phyloP scores from a whole-genome alignment of 2,888 invertebrate genomes.

The Stegophylla sp. region DNA sequence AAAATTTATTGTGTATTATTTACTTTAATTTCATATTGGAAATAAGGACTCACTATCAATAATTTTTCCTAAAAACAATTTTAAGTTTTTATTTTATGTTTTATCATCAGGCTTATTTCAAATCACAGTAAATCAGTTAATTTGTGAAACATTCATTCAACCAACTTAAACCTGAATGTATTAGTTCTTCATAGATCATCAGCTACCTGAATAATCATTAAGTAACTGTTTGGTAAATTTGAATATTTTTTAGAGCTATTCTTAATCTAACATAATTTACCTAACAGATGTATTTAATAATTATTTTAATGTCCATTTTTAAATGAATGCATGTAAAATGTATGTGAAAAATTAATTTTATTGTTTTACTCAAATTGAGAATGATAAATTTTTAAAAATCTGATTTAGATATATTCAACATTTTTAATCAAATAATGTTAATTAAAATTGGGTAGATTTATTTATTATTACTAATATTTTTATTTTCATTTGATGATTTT shows the following conservation, averaged over 20 bases:
- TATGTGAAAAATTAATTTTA: not conserved
- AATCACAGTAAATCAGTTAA: slow-evolving; percentile 22
- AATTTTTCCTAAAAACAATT: not conserved
- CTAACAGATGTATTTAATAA: not conserved
- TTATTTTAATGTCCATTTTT: too few relatives aligned
- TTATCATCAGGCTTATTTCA: slow-evolving; percentile 45
- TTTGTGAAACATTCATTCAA: slow-evolving; percentile 42
- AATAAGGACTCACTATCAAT: not conserved
- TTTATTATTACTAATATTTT: too few relatives aligned
- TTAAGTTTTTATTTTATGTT: slow-evolving; percentile 44
- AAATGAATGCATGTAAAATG: slow-evolving; percentile 25
- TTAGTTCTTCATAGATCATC: slow-evolving; percentile 44
- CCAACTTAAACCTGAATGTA: slow-evolving; percentile 30
- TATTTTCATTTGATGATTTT: too few relatives aligned
- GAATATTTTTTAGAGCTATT: slow-evolving; percentile 28
- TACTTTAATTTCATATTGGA: not conserved
- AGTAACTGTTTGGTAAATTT: slow-evolving; percentile 48
- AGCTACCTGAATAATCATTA: slow-evolving; percentile 44
- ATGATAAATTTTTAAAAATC: slow-evolving; percentile 6
- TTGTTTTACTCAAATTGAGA: slow-evolving; percentile 1
- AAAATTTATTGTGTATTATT: not conserved
- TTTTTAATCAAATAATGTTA: too few relatives aligned
- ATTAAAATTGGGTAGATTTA: too few relatives aligned
- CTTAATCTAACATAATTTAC: slow-evolving; percentile 31
- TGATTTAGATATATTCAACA: too few relatives aligned